Evolutionary conservation across 1,140 invertebrate species (phyloP).

Genomic region (Scaptomyza hsui): DNA sequence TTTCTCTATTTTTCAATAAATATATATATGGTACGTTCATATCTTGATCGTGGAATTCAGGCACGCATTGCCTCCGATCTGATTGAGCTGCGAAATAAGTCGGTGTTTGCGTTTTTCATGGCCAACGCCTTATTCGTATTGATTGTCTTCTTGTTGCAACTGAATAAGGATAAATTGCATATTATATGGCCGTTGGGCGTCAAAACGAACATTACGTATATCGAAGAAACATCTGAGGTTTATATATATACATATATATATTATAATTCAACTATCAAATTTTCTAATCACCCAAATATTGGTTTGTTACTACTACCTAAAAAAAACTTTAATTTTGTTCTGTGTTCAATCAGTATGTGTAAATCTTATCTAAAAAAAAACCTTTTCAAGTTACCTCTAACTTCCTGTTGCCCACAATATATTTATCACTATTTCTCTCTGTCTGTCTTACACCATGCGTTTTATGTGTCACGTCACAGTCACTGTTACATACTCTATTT

Average conservation of each 20-base stretch:
- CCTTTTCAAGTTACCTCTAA: conserved; percentile 55
- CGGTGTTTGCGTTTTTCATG: conserved; percentile 99
- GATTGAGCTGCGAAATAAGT: conserved; percentile 96
- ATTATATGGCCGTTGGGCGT: conserved; percentile 97
- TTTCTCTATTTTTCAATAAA: conserved; percentile 36
- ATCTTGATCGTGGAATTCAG: conserved; percentile 85
- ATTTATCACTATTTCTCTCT: conserved; percentile 29
- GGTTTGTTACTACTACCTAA: conserved; percentile 45
- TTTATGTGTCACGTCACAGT: conserved; percentile 50
- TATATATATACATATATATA: too few species aligned
- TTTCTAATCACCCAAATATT: conserved; percentile 18
- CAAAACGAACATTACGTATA: conserved; percentile 96
- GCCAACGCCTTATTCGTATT: conserved; percentile 99
- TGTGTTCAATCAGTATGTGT: conserved; percentile 32
- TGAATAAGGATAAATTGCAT: conserved; percentile 98
- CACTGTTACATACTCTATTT: conserved; percentile 39
- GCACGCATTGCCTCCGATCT: conserved; percentile 94
- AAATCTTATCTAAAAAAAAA: conserved; percentile 38
- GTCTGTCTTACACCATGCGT: conserved; percentile 44
- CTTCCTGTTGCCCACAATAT: conserved; percentile 38
- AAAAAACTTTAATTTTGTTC: conserved; percentile 23
- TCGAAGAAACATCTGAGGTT: conserved; percentile 95
- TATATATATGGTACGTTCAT: conserved; percentile 12
- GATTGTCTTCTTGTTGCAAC: conserved; percentile 98
- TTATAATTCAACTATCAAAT: conserved; percentile 23